Conservation (phyloP, 2,113 vertebrate genomes). For the Semnornis frantzii region DNA sequence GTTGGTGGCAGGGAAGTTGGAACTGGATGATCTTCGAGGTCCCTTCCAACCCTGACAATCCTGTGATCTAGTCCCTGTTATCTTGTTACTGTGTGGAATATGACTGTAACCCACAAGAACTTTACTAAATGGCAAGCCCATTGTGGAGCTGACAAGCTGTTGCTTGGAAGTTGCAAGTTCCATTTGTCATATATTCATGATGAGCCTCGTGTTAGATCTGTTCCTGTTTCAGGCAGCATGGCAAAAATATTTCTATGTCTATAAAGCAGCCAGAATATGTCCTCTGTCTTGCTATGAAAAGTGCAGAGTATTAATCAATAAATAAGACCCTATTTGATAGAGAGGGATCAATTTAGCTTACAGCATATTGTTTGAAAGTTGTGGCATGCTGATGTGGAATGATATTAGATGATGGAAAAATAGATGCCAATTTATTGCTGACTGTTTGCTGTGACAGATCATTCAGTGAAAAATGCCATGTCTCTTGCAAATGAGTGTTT, state of each 20-base stretch:
- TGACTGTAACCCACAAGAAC: background rate
- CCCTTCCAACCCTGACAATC: too few species aligned
- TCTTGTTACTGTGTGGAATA: background rate
- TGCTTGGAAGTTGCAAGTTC: background rate
- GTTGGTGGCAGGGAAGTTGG: background rate
- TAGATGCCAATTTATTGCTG: slow-evolving; percentile 4
- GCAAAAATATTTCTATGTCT: background rate
- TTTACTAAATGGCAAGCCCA: background rate
- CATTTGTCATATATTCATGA: background rate
- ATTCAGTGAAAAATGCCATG: background rate
- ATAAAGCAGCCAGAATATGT: background rate
- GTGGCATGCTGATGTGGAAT: background rate
- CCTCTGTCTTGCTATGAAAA: background rate
- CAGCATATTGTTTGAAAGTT: background rate
- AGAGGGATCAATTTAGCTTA: background rate
- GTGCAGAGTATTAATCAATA: background rate
- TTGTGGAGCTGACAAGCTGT: background rate
- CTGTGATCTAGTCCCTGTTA: background rate
- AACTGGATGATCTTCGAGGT: too few species aligned
- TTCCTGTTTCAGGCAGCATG: background rate
- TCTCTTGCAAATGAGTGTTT: slow-evolving; percentile 3
- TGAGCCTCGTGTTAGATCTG: background rate
- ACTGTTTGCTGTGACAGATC: slow-evolving; percentile 11
- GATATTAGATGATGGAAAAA: background rate
- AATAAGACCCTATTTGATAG: background rate